Conservation (phyloP, 2,888 invertebrate genomes). For the Polymixis lichenea region DNA sequence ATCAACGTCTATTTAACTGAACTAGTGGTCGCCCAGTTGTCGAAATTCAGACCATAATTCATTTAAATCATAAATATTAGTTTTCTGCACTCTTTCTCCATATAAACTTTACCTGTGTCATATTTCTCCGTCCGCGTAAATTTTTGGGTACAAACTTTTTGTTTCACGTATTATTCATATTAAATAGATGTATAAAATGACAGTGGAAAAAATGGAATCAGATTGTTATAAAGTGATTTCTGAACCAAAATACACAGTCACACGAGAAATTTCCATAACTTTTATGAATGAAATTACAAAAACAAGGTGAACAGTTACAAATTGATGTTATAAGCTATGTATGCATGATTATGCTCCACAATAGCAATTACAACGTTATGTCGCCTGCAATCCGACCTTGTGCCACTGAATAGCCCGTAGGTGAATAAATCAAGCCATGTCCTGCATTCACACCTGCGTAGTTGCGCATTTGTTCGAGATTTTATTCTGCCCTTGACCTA, state of each 20-base stretch:
- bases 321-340: constrained; percentile 50
- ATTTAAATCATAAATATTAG: too few species aligned
- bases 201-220: too few species aligned
- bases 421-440: constrained; percentile 49
- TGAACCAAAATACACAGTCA: neutral
- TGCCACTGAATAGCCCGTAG: constrained; percentile 57
- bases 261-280: constrained; percentile 2
- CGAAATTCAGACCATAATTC: too few species aligned
- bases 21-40: too few species aligned
- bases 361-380: constrained; percentile 58
- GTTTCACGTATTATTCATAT: too few species aligned
- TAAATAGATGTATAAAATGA: too few species aligned
- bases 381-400: constrained; percentile 69
- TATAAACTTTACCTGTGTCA: too few species aligned
- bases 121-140: too few species aligned
- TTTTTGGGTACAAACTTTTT: too few species aligned
- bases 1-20: too few species aligned
- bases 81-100: too few species aligned
- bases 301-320: constrained; percentile 36
- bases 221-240: neutral
- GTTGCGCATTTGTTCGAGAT: constrained; percentile 16
- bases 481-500: constrained; percentile 30
- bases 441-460: constrained; percentile 46
- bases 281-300: constrained; percentile 57
- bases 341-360: constrained; percentile 55